Percentiles rank a stretch among this genome's conserved stretches.
phyloP scores from a whole-genome alignment of 2,888 invertebrate species.

The Chaitophorus viminalis region DNA sequence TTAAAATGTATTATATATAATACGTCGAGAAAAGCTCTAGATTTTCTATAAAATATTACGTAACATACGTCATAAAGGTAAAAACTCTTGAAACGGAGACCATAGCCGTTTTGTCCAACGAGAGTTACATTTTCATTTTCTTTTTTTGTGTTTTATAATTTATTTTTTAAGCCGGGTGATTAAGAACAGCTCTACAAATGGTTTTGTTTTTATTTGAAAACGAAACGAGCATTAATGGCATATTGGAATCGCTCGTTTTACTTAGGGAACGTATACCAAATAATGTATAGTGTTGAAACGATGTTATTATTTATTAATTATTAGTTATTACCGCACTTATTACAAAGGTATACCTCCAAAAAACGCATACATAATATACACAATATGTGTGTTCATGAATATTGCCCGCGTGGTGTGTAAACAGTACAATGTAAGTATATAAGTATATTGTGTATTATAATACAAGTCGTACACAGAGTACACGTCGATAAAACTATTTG shows the following conservation, averaged over 20 bases:
- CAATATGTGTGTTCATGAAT: neutral
- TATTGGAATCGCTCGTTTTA: neutral
- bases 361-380: neutral
- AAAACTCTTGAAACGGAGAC: neutral
- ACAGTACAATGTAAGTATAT: too few species aligned
- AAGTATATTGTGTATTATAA: neutral
- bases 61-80: neutral
- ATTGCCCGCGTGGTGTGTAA: neutral
- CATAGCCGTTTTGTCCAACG: neutral
- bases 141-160: neutral
- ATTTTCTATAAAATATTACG: neutral
- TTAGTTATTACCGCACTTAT: too few species aligned
- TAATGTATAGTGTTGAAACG: too few species aligned
- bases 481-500: neutral
- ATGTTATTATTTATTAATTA: too few species aligned
- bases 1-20: neutral
- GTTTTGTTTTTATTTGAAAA: neutral
- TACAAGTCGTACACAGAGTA: neutral
- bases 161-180: neutral
- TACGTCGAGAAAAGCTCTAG: neutral
- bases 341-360: neutral
- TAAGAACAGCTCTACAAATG: neutral
- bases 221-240: neutral
- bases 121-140: too few species aligned
- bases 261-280: neutral